Evolutionary conservation across 2,888 invertebrate genomes (phyloP).

Genomic region (Scelioninae gen. 1): DNA sequence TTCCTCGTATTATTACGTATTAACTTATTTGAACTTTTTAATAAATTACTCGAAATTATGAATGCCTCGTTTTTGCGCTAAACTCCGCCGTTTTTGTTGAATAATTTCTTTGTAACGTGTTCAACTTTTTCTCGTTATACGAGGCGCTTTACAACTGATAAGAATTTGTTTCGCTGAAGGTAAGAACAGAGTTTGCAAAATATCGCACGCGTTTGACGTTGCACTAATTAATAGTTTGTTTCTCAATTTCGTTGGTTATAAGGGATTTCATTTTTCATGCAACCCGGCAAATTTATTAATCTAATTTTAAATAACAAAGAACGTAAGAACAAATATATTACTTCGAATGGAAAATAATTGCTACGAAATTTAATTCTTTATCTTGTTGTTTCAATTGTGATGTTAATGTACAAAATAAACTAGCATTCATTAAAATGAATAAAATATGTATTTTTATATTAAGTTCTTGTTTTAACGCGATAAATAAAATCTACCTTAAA

Average conservation of each 20-base stretch:
- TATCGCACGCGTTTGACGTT: conserved; percentile 47
- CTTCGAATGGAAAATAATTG: neutral
- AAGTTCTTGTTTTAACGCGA: too few relatives aligned
- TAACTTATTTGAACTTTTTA: conserved; percentile 66
- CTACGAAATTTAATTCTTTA: neutral
- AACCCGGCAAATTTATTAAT: conserved; percentile 19
- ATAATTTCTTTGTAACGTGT: conserved; percentile 67
- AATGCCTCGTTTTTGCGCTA: conserved; percentile 53
- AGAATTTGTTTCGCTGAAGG: conserved; percentile 58
- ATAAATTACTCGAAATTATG: conserved; percentile 65
- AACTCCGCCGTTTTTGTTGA: conserved; percentile 62
- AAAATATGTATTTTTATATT: too few relatives aligned
- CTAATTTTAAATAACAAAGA: conserved; percentile 9
- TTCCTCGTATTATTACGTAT: conserved; percentile 68
- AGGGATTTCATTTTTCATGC: conserved; percentile 38
- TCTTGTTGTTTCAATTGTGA: too few relatives aligned
- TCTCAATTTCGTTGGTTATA: conserved; percentile 37
- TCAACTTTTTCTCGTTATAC: conserved; percentile 66
- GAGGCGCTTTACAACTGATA: conserved; percentile 56
- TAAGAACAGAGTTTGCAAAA: conserved; percentile 59
- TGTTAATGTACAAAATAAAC: too few relatives aligned
- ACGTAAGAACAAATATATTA: conserved; percentile 1
- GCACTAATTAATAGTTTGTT: conserved; percentile 60
- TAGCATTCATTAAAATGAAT: too few relatives aligned
- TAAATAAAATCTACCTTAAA: too few relatives aligned